Evolutionary conservation across 2,113 vertebrate species (phyloP), one percentile per base, ranked within the genome.

Genomic region (Solea senegalensis): DNA sequence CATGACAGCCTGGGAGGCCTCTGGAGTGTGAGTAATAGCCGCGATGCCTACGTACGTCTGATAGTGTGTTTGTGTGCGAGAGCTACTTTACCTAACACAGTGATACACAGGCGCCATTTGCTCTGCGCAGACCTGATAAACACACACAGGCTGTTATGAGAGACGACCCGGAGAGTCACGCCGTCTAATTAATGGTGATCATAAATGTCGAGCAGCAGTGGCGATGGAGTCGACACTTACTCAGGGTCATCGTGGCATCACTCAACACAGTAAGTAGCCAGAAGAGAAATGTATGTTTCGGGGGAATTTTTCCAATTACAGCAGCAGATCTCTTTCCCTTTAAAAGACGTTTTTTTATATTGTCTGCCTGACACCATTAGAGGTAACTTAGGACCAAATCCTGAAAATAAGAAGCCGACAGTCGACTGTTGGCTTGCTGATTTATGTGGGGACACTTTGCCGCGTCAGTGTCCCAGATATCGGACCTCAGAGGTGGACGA

Each of bases 21-120:
- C 76, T 43, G 9, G 44, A 58, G 39, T 45, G 58, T 76, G 82
- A 89, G 40, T 74, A 76, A 89, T 59, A 59, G 51, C 65, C 54
- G 54, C 77, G 66, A 81, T 80, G 59, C 82, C 77, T 68, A 69
- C 82, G 13, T 48, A 43, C 21, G 67, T 79, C 85, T 76, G 51
- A 21, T 50, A 7, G 1, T 59, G 16, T 69, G 26, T 68, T 48
- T 83, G 66, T 56, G 50, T 56, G 21, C 21, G 50, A 67, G 62
- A 73, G 71, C 16, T 57, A 41, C 65, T 68, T 43, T 12, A 54
- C 46, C 27, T 2, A 16, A 62, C 51, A 66, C 43, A 53, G n/a
- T 56, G 26, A 49, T 11, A 8, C 46, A 54, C 53, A 68, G 54
- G 6, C 49, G 45, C 39, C 15, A 27, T 48, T 21, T 21, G 7